phyloP scores from a whole-genome alignment of 1,140 invertebrate species.

The Druon quercuslanigerum region DNA sequence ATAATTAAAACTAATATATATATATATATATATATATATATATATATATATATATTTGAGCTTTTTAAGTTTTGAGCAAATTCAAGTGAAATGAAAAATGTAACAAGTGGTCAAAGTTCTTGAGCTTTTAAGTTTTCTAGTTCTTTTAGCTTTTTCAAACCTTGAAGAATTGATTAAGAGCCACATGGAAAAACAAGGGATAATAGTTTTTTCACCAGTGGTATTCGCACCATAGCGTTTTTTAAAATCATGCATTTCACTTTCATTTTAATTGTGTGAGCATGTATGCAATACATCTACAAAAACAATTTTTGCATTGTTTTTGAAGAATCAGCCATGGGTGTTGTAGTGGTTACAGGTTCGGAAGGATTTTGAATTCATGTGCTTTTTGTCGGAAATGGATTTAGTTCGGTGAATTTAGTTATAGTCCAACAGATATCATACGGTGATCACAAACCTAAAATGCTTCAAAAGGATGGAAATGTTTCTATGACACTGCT shows the following conservation, averaged over 20 bases:
- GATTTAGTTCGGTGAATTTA: conserved; percentile 3
- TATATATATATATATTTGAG: too few relatives aligned
- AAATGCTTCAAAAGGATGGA: conserved; percentile 8
- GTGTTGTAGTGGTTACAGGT: conserved; percentile 6
- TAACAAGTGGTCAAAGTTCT: too few relatives aligned
- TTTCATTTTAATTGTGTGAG: not conserved
- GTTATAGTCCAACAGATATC: conserved; percentile 16
- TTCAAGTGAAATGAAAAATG: too few relatives aligned
- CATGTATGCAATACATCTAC: not conserved
- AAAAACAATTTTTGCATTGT: not conserved
- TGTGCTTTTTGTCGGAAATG: conserved; percentile 19
- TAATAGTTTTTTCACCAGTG: too few relatives aligned
- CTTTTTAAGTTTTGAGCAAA: too few relatives aligned
- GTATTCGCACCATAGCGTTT: too few relatives aligned
- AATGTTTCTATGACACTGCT: conserved; percentile 1
- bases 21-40: too few relatives aligned
- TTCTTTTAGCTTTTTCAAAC: too few relatives aligned
- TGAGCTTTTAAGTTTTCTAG: too few relatives aligned
- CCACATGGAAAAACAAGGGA: too few relatives aligned
- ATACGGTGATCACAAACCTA: not conserved
- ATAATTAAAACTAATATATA: too few relatives aligned
- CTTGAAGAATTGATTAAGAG: too few relatives aligned
- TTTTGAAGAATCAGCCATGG: not conserved
- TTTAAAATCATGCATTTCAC: not conserved
- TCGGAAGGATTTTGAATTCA: conserved; percentile 20